These are phyloP conservation scores for Meloidogyne hapla DNA, from an alignment of 1,140 invertebrate genomes.

Conservation along the genomic window DNA sequence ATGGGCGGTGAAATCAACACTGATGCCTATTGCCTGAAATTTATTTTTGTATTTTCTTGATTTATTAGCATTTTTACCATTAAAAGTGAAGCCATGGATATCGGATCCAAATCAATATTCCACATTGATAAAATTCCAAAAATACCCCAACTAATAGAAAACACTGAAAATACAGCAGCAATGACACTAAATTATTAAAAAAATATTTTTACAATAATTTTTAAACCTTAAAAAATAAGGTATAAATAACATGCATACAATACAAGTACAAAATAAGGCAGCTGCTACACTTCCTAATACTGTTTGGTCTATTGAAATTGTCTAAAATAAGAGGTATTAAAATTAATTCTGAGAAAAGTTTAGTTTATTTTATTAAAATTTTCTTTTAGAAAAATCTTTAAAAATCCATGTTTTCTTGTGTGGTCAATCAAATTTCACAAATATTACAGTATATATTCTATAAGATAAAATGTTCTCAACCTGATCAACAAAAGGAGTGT, in stretches of 20 bases:
- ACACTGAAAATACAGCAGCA: slow-evolving; percentile 64
- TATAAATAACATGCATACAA: slow-evolving; percentile 66
- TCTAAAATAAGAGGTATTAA: slow-evolving; percentile 40
- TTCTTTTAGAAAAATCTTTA: no score
- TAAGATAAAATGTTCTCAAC: slow-evolving; percentile 27
- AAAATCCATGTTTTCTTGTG: no score
- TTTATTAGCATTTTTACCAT: slow-evolving; percentile 1
- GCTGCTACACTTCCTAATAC: slow-evolving; percentile 63
- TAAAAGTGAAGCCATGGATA: slow-evolving; percentile 64
- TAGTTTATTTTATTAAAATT: no score
- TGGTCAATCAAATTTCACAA: no score
- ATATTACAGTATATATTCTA: no score
- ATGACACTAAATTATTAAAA: slow-evolving; percentile 48
- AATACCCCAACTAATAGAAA: slow-evolving; percentile 64
- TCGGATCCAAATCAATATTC: slow-evolving; percentile 64
- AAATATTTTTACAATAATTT: not conserved
- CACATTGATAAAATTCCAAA: slow-evolving; percentile 65
- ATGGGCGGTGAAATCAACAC: slow-evolving; percentile 66
- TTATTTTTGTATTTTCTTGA: not conserved
- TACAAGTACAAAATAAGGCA: slow-evolving; percentile 64
- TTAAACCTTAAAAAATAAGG: slow-evolving; percentile 64
- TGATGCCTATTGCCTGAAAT: slow-evolving; percentile 66
- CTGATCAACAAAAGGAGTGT: slow-evolving; percentile 61
- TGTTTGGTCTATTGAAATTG: slow-evolving; percentile 61
- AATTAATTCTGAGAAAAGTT: no score